Evolutionary conservation across 2,113 vertebrate species (phyloP).

Genomic region (Ahaetulla prasina): DNA sequence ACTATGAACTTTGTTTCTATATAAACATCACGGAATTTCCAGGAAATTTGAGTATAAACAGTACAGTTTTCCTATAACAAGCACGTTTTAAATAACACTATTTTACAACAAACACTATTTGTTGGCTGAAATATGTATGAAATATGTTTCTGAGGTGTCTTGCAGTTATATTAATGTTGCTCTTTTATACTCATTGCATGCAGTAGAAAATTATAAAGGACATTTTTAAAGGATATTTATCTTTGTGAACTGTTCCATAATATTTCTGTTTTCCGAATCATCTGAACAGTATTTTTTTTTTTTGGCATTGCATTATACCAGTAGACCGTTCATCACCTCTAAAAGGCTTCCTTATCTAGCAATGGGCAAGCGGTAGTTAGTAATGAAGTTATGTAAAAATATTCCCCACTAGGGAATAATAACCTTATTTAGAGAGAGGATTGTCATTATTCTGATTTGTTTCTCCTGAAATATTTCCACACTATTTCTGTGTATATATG

Average conservation of each 20-base stretch:
- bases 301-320: background rate
- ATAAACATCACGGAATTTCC: background rate
- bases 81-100: background rate
- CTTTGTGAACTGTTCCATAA: background rate
- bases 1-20: background rate
- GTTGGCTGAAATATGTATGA: background rate
- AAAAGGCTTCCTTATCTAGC: background rate
- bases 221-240: background rate
- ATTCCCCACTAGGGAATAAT: conserved; percentile 16
- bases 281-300: background rate
- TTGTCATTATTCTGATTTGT: conserved; percentile 17
- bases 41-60: background rate
- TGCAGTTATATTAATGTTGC: background rate
- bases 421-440: conserved; percentile 13
- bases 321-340: background rate
- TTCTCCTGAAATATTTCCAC: background rate
- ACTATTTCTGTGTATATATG: background rate
- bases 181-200: background rate
- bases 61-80: background rate
- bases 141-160: background rate
- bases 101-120: background rate
- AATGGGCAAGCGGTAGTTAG: background rate
- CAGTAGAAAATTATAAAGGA: background rate
- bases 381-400: conserved; percentile 14
- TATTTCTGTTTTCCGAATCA: background rate